These are phyloP conservation scores for Uromys caudimaculatus DNA, from an alignment of 2,797 vertebrate species.

Conservation along the genomic window DNA sequence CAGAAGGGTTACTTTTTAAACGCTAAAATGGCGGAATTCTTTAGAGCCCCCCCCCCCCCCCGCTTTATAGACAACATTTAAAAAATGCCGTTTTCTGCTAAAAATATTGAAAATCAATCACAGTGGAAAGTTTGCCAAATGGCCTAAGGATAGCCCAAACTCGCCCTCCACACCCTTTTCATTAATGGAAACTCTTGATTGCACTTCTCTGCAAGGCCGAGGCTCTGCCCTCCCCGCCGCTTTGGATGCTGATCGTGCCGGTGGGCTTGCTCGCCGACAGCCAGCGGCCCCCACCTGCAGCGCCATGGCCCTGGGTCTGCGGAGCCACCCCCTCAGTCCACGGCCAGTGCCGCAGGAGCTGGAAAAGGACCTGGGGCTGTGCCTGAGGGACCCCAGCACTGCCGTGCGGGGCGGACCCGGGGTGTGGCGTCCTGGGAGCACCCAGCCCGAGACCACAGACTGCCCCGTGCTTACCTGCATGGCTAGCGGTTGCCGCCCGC, in stretches of 20 bases:
- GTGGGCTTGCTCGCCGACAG: neutral
- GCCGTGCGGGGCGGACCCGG: neutral
- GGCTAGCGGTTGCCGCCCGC: constrained; percentile 70
- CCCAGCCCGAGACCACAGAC: neutral
- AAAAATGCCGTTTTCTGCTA: constrained; percentile 2
- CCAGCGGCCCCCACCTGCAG: neutral
- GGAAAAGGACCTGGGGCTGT: neutral
- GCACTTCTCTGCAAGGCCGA: constrained; percentile 1
- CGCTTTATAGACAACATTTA: neutral
- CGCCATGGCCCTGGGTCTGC: neutral
- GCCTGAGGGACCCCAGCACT: neutral
- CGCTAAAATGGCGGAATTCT: constrained; percentile 85
- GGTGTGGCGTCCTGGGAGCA: neutral
- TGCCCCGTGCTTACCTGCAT: constrained; percentile 78
- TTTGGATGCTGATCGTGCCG: too few relatives aligned
- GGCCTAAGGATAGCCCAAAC: constrained; percentile 45
- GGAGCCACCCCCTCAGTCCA: neutral
- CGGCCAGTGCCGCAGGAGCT: neutral
- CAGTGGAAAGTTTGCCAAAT: constrained; percentile 78
- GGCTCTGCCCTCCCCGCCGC: neutral
- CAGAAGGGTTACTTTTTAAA: constrained; percentile 73
- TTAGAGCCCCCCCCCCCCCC: constrained; percentile 41
- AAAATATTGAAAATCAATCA: constrained; percentile 43
- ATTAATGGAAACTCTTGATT: constrained; percentile 72
- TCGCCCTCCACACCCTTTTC: constrained; percentile 25